A percentile compares a stretch with the other conserved stretches of the same genome.
These are phyloP conservation scores for Hyaena hyaena DNA, from an alignment of 2,113 vertebrate species.

Conservation along the genomic window DNA sequence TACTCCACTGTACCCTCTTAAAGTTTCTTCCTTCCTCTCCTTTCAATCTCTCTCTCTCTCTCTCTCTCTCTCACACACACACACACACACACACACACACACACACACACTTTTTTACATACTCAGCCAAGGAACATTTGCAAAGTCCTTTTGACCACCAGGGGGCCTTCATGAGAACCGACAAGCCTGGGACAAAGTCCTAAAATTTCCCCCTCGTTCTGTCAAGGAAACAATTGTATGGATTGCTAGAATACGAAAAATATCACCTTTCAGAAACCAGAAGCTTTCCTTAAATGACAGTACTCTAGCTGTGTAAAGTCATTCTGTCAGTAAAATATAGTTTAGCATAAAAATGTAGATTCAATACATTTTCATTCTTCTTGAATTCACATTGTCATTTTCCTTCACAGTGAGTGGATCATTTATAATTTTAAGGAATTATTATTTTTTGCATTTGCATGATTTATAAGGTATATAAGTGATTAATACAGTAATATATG, in stretches of 20 bases:
- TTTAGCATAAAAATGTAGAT: neutral
- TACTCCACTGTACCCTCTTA: neutral
- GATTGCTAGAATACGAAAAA: constrained; percentile 30
- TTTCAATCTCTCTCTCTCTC: neutral
- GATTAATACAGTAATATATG: neutral
- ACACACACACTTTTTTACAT: neutral
- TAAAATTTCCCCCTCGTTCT: neutral
- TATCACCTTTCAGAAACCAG: neutral
- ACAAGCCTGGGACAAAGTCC: neutral
- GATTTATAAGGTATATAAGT: neutral
- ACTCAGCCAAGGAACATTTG: neutral
- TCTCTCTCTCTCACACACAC: neutral
- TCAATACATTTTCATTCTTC: constrained; percentile 3
- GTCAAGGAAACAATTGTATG: neutral
- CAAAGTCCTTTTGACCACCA: constrained; percentile 56
- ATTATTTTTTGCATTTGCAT: neutral
- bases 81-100: neutral
- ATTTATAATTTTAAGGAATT: neutral
- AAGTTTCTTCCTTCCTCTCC: neutral
- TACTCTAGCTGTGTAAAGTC: neutral
- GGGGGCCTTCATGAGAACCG: constrained; percentile 41
- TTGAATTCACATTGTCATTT: constrained; percentile 1
- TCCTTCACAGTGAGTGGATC: neutral
- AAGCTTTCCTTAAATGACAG: constrained; percentile 13
- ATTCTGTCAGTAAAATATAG: neutral